These are phyloP conservation scores for Schizotus pectinicornis DNA, from an alignment of 2,888 invertebrate species.

Conservation along the genomic window DNA sequence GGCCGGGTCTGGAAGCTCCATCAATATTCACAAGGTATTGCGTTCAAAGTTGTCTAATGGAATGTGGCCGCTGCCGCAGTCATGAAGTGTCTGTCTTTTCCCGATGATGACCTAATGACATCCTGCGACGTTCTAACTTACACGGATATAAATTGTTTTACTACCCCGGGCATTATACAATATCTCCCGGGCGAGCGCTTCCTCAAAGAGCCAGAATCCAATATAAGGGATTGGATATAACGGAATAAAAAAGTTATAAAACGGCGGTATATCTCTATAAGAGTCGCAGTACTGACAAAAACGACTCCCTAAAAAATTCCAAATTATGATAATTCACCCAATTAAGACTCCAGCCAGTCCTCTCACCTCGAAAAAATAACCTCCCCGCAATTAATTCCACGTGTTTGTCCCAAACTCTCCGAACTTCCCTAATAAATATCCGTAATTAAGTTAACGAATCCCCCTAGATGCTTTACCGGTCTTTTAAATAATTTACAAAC, in stretches of 20 bases:
- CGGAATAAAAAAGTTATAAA: slow-evolving; percentile 42
- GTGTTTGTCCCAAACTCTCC: slow-evolving; percentile 6
- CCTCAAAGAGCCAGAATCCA: slow-evolving; percentile 36
- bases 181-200: slow-evolving; percentile 38
- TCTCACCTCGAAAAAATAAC: not conserved
- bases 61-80: slow-evolving; percentile 48
- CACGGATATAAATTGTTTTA: slow-evolving; percentile 39
- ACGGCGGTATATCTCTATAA: slow-evolving; percentile 35
- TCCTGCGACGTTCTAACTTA: slow-evolving; percentile 32
- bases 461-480: slow-evolving; percentile 2
- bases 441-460: slow-evolving; percentile 10
- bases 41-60: slow-evolving; percentile 54
- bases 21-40: slow-evolving; percentile 56
- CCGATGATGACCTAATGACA: slow-evolving; percentile 41
- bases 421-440: slow-evolving; percentile 9
- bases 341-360: not conserved
- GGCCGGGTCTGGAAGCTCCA: slow-evolving; percentile 43
- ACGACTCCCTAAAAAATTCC: slow-evolving; percentile 10
- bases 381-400: slow-evolving; percentile 3
- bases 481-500: slow-evolving; percentile 4
- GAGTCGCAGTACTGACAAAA: slow-evolving; percentile 20
- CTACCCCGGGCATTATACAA: slow-evolving; percentile 36
- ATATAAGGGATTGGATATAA: slow-evolving; percentile 42
- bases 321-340: slow-evolving; percentile 1
- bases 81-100: slow-evolving; percentile 33